Evolutionary conservation across 2,797 vertebrate genomes (phyloP).

Genomic region (Vultur gryphus): DNA sequence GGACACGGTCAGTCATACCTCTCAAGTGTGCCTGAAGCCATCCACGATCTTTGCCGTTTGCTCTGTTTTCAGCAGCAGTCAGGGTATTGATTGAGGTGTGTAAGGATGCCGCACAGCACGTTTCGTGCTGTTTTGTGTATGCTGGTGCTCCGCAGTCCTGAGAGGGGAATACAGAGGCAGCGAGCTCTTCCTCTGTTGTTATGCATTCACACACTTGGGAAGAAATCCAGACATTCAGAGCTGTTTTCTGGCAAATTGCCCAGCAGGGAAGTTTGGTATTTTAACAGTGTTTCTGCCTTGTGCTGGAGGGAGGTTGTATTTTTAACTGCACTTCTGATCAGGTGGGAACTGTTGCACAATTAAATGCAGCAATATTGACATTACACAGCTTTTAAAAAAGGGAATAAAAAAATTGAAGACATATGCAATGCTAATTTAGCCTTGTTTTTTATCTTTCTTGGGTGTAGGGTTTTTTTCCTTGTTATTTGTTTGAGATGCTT

Average conservation of each 20-base stretch:
- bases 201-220: rapidly evolving
- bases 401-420: not conserved
- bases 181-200: rapidly evolving
- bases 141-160: rapidly evolving
- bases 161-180: rapidly evolving
- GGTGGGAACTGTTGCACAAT: not conserved
- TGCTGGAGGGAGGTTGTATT: not conserved
- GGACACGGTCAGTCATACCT: not conserved
- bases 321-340: not conserved
- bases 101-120: rapidly evolving
- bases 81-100: rapidly evolving
- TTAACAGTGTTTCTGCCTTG: not conserved
- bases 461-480: not conserved
- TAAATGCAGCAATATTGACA: not conserved
- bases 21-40: not conserved
- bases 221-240: not conserved
- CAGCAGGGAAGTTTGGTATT: not conserved
- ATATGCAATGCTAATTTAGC: not conserved
- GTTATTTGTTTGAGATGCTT: not conserved
- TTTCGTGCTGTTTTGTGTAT: rapidly evolving
- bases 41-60: rapidly evolving
- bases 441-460: not conserved
- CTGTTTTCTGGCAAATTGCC: not conserved
- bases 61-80: rapidly evolving
- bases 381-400: not conserved